Percentiles rank a stretch among this genome's conserved stretches.
phyloP scores from a whole-genome alignment of 2,113 vertebrate genomes.

The Polypterus bichir region DNA sequence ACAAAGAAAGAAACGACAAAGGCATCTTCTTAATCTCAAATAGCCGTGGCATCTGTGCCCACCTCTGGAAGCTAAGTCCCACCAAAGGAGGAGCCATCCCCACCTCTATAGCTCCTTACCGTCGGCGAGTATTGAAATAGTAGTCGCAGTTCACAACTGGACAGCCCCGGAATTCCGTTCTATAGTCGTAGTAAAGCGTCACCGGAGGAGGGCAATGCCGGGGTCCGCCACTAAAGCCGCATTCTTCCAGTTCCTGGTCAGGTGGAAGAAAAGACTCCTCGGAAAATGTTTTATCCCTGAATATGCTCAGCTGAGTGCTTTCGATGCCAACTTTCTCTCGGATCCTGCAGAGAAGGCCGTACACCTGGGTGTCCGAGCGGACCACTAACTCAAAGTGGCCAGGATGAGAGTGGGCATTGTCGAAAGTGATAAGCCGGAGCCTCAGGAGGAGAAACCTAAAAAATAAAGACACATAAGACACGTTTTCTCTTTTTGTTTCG shows the following conservation, averaged over 20 bases:
- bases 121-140: slow-evolving; percentile 11
- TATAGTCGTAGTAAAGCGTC: slow-evolving; percentile 26
- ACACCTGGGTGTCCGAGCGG: slow-evolving; percentile 16
- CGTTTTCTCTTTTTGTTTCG: slow-evolving; percentile 1
- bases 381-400: slow-evolving; percentile 20
- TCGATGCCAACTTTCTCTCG: slow-evolving; percentile 15
- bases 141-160: slow-evolving; percentile 27
- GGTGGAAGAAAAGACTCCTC: slow-evolving; percentile 12
- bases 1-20: too few relatives aligned
- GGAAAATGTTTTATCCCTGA: slow-evolving; percentile 7
- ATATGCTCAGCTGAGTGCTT: slow-evolving; percentile 19
- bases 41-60: too few relatives aligned
- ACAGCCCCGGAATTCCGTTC: slow-evolving; percentile 17
- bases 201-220: slow-evolving; percentile 11
- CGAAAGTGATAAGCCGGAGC: slow-evolving; percentile 18
- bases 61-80: too few relatives aligned
- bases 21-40: too few relatives aligned
- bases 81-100: too few relatives aligned
- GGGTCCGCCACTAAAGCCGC: slow-evolving; percentile 20
- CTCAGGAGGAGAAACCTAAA: slow-evolving; percentile 22
- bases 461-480: neutral
- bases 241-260: slow-evolving; percentile 17
- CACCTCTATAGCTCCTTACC: too few relatives aligned
- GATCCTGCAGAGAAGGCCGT: slow-evolving; percentile 17
- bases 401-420: neutral